Evolutionary conservation across 1,140 invertebrate genomes (phyloP).

Genomic region (Battus philenor): DNA sequence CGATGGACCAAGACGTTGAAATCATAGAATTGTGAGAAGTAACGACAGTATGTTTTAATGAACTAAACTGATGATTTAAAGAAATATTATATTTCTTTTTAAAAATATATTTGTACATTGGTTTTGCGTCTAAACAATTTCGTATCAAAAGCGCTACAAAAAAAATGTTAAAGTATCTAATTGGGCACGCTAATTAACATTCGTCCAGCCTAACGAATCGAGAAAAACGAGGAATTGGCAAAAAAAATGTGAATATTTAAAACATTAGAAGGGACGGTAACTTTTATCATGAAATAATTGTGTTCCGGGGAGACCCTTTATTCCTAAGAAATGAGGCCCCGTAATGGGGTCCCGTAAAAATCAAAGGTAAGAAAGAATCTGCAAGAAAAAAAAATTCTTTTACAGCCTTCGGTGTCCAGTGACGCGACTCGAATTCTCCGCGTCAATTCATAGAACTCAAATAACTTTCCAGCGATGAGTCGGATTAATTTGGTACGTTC

Average conservation of each 20-base stretch:
- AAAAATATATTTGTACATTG: too few relatives aligned
- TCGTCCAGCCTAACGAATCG: neutral
- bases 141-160: too few relatives aligned
- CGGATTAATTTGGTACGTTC: conserved; percentile 6
- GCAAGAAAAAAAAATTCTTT: neutral
- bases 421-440: conserved; percentile 6
- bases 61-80: too few relatives aligned
- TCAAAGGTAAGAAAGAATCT: conserved; percentile 7
- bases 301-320: neutral
- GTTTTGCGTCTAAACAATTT: too few relatives aligned
- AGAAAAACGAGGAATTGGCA: neutral
- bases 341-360: neutral
- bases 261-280: conserved; percentile 2
- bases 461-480: conserved; percentile 5
- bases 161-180: too few relatives aligned
- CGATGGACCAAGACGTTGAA: too few relatives aligned
- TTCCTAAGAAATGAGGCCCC: neutral
- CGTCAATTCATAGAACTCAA: conserved; percentile 4
- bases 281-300: conserved; percentile 13
- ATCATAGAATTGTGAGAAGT: too few relatives aligned
- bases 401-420: too few relatives aligned
- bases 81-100: too few relatives aligned
- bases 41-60: too few relatives aligned
- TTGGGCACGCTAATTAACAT: too few relatives aligned
- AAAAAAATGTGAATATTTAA: conserved; percentile 1